Evolutionary conservation across 1,140 invertebrate genomes (phyloP).

Genomic region (Hyposmocoma kahamanoa): DNA sequence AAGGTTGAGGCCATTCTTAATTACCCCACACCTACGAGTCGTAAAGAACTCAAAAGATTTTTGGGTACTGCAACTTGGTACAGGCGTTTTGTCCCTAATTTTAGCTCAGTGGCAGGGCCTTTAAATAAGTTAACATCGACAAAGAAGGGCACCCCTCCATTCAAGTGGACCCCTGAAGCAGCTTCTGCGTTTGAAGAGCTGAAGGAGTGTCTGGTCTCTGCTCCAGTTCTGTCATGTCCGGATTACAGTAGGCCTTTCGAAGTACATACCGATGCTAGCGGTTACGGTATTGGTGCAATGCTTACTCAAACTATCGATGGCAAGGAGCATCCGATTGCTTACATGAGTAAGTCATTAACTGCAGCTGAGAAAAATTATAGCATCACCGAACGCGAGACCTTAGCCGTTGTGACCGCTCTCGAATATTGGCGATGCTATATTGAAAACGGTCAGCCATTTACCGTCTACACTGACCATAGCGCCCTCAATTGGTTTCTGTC

Average conservation of each 20-base stretch:
- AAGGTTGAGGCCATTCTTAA: conserved; percentile 53
- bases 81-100: conserved; percentile 46
- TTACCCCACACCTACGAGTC: conserved; percentile 34
- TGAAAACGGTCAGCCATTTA: conserved; percentile 14
- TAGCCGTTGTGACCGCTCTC: conserved; percentile 8
- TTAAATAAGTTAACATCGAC: conserved; percentile 31
- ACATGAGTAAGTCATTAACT: conserved; percentile 19
- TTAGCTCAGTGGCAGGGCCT: conserved; percentile 15
- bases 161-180: conserved; percentile 21
- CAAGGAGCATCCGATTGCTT: conserved; percentile 19
- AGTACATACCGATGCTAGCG: conserved; percentile 20
- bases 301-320: conserved; percentile 15
- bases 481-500: conserved; percentile 31
- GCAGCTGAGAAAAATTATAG: conserved; percentile 5
- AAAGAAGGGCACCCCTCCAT: conserved; percentile 22
- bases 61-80: conserved; percentile 60
- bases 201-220: conserved; percentile 13
- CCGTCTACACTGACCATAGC: conserved; percentile 26
- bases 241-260: conserved; percentile 18
- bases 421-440: conserved; percentile 22
- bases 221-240: conserved; percentile 18
- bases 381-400: conserved; percentile 5
- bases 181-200: conserved; percentile 20
- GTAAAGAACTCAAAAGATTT: conserved; percentile 41
- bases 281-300: conserved; percentile 22